Conservation (phyloP, 2,888 invertebrate species). For the Tenthredo notha region DNA sequence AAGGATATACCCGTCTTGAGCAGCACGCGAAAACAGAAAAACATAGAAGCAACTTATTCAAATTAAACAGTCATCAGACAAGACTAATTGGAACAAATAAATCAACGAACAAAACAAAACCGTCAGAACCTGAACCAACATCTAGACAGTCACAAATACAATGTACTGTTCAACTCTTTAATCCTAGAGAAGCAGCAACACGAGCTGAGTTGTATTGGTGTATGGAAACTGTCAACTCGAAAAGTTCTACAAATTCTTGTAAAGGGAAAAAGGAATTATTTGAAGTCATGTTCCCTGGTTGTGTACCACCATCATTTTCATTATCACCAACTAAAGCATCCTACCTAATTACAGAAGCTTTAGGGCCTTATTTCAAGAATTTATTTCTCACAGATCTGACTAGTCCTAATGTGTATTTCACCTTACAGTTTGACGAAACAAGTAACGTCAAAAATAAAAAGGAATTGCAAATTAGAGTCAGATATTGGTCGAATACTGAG, state of each 20-base stretch:
- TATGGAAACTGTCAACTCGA: background rate
- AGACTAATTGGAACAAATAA: background rate
- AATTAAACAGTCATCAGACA: background rate
- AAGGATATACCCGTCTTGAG: conserved; percentile 3
- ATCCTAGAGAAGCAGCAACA: background rate
- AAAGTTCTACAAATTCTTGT: background rate
- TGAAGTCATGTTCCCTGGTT: background rate
- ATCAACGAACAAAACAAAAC: background rate
- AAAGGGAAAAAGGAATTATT: background rate
- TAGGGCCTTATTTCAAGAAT: background rate
- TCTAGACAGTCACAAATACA: background rate
- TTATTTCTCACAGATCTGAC: background rate
- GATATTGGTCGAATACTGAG: conserved; percentile 47
- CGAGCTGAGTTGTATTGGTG: background rate
- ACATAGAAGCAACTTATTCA: background rate
- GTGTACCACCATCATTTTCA: background rate
- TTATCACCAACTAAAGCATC: background rate
- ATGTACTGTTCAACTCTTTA: background rate
- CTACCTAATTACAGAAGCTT: background rate
- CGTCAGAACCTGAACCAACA: background rate
- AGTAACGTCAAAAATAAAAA: background rate
- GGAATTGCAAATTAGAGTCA: background rate
- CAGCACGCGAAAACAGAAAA: background rate
- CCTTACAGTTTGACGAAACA: background rate
- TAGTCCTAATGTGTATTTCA: background rate